A percentile compares a stretch with the other conserved stretches of the same genome.
Evolutionary conservation across 1,140 invertebrate species (phyloP).

Genomic region (Pollicipes pollicipes): DNA sequence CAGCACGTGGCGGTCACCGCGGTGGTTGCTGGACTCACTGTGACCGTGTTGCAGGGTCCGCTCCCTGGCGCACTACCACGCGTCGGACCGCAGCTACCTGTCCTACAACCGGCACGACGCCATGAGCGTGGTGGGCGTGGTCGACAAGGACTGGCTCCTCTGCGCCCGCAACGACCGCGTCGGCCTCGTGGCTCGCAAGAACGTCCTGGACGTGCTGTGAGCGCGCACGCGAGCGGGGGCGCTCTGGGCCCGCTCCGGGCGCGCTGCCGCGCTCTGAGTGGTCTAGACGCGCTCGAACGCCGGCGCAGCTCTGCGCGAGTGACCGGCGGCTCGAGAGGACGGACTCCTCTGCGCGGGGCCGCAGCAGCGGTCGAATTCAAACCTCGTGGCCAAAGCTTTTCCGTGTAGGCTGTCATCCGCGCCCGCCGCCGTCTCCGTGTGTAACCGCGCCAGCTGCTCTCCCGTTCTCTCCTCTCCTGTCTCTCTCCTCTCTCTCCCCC

Average conservation of each 20-base stretch:
- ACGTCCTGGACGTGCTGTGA: neutral
- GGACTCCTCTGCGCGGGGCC: too few relatives aligned
- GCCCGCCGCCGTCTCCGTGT: too few relatives aligned
- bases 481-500: too few relatives aligned
- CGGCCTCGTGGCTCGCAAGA: slow-evolving; percentile 37
- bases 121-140: slow-evolving; percentile 50
- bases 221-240: too few relatives aligned
- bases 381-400: neutral
- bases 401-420: neutral
- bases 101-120: slow-evolving; percentile 57
- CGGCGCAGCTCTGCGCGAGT: too few relatives aligned
- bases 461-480: too few relatives aligned
- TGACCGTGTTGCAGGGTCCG: neutral
- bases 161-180: slow-evolving; percentile 57
- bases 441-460: too few relatives aligned
- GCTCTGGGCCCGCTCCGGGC: neutral
- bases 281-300: neutral
- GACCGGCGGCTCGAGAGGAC: too few relatives aligned
- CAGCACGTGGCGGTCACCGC: too few relatives aligned
- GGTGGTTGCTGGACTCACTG: too few relatives aligned
- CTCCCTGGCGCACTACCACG: slow-evolving; percentile 35
- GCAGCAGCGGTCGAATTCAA: neutral
- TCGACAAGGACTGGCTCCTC: slow-evolving; percentile 53
- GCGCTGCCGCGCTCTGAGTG: neutral
- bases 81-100: slow-evolving; percentile 55